These are phyloP conservation scores for Ictidomys tridecemlineatus DNA, from an alignment of 2,113 vertebrate species.

Conservation along the genomic window DNA sequence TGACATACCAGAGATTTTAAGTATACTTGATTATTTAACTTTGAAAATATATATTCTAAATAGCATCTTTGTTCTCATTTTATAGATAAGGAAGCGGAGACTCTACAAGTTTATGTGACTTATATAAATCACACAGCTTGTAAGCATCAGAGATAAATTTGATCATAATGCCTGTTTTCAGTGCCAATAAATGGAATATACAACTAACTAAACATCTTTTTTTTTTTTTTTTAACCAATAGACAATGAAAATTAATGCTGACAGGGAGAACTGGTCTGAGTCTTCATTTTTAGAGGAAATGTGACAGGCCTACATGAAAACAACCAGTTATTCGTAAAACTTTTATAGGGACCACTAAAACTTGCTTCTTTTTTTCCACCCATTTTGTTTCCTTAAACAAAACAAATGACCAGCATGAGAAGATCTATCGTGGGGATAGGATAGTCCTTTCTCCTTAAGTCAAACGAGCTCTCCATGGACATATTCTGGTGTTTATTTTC, in stretches of 20 bases:
- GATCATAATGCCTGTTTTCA: not conserved
- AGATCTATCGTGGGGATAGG: not conserved
- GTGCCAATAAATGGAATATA: not conserved
- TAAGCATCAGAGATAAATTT: not conserved
- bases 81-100: not conserved
- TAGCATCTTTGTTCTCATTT: not conserved
- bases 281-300: not conserved
- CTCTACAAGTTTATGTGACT: not conserved
- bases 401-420: not conserved
- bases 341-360: not conserved
- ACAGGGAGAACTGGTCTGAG: not conserved
- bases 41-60: not conserved
- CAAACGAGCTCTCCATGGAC: not conserved
- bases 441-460: not conserved
- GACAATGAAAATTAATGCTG: not conserved
- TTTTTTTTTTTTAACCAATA: not conserved
- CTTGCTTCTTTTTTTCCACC: not conserved
- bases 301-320: not conserved
- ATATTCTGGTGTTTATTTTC: not conserved
- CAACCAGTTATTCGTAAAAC: not conserved
- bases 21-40: not conserved
- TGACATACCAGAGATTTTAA: not conserved
- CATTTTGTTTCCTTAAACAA: not conserved
- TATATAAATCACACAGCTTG: not conserved
- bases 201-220: not conserved